Evolutionary conservation across 2,888 invertebrate species (phyloP), one percentile per base, ranked within the genome.

Genomic region (Agonopterix arenella): DNA sequence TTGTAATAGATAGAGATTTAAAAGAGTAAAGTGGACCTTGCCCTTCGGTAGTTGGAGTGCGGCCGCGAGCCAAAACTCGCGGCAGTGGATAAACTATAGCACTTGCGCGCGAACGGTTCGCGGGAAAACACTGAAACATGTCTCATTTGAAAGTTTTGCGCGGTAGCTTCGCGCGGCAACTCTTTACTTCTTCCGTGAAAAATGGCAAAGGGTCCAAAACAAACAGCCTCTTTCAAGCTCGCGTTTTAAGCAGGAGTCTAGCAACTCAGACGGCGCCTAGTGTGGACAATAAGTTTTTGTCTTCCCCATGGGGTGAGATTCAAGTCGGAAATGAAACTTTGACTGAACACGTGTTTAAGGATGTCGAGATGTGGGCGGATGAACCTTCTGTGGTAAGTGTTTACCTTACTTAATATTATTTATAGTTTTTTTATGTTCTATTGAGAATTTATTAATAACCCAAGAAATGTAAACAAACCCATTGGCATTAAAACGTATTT

Each of bases 361-460:
- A 91, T 59, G 60, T 85, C 36, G 90, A 90, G 45, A 67, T 90
- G 53, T 92, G 91, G 90, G 76, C 89, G 8, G 90, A 92, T 59
- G 80, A 89, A 56, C 91, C 93, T 28, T 91, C 91, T 52, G 84
- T 93, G 81, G 94, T 94, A 82, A 92, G 92, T 40, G n/a, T 10
- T 40, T n/a, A 28, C 28, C 28, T 4, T 7, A 28, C 18, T 18
- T 18, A 28, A 5, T 28, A 5, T 28, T 28, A 18, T 18, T 18
- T 18, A 16, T 16, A 16, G 16, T 2, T 16, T 16, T 16, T 16
- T 16, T 16, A 2, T 16, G 16, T 16, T 2, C 16, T 16, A 16
- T 16, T 2, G 16, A 16, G 2, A n/a, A n/a, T n/a, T n/a, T n/a
- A n/a, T n/a, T n/a, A n/a, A n/a, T n/a, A n/a, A n/a, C n/a, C n/a